Percentiles rank a stretch among this genome's conserved stretches.
Conservation (phyloP, 1,140 invertebrate species). For the Drosophila grimshawi region DNA sequence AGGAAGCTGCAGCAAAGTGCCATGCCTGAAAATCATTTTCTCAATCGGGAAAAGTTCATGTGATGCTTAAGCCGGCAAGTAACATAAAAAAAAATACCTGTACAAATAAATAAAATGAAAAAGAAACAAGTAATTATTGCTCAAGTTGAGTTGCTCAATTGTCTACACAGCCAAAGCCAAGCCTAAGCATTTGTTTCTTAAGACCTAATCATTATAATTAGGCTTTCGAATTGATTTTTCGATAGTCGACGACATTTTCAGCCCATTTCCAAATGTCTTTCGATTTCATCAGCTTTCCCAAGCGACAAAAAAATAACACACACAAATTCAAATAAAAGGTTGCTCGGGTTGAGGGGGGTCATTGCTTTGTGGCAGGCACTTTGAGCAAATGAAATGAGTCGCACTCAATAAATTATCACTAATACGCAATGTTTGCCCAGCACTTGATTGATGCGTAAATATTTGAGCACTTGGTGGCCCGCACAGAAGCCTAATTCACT, state of each 20-base stretch:
- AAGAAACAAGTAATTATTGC: neutral
- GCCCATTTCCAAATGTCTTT: slow-evolving; percentile 54
- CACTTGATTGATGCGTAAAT: slow-evolving; percentile 73
- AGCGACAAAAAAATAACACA: neutral
- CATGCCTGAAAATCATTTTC: slow-evolving; percentile 85
- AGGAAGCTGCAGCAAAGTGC: slow-evolving; percentile 71
- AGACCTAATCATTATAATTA: slow-evolving; percentile 30
- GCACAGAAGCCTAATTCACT: slow-evolving; percentile 58
- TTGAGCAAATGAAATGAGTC: slow-evolving; percentile 61
- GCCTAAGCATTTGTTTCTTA: slow-evolving; percentile 1
- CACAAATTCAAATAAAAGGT: too few relatives aligned
- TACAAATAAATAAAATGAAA: neutral
- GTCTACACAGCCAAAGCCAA: neutral
- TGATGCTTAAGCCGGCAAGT: slow-evolving; percentile 40
- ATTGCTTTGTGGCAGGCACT: slow-evolving; percentile 33
- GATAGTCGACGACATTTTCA: slow-evolving; percentile 5
- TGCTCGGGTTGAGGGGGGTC: neutral
- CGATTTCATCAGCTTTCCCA: slow-evolving; percentile 60
- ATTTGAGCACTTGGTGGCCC: slow-evolving; percentile 61
- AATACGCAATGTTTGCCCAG: slow-evolving; percentile 72
- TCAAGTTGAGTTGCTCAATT: slow-evolving; percentile 37
- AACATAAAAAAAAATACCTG: slow-evolving; percentile 56
- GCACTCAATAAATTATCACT: slow-evolving; percentile 78
- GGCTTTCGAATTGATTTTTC: slow-evolving; percentile 21
- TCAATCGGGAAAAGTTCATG: slow-evolving; percentile 84